Evolutionary conservation across 1,140 invertebrate genomes (phyloP).

Genomic region (Whitmania pigra): DNA sequence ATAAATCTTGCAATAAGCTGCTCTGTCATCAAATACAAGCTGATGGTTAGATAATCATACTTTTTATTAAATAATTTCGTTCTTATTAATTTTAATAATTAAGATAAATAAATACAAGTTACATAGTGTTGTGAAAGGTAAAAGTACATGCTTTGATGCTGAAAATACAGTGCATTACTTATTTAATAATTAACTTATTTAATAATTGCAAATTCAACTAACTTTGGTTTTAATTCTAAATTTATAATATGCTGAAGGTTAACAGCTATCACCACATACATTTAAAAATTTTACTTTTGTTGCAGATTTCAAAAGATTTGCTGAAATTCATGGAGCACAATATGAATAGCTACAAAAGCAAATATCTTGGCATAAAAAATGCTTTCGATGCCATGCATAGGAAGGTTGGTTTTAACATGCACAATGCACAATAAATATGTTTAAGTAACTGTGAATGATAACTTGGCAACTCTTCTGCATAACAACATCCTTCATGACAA

Average conservation of each 20-base stretch:
- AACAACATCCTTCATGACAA: background rate
- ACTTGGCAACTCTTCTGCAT: background rate
- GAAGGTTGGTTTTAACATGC: constrained; percentile 26
- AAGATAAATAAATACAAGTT: background rate
- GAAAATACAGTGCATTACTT: too few species aligned
- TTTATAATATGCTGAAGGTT: background rate
- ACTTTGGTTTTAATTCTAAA: background rate
- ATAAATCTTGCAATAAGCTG: background rate
- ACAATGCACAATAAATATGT: constrained; percentile 14
- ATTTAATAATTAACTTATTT: background rate
- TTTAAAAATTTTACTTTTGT: background rate
- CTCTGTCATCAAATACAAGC: background rate
- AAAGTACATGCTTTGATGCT: background rate
- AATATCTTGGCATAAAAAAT: background rate
- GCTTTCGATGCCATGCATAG: constrained; percentile 22
- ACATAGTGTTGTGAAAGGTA: background rate
- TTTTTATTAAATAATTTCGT: background rate
- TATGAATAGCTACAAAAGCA: background rate
- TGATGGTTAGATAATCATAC: background rate
- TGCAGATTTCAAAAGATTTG: background rate
- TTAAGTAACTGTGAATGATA: constrained; percentile 34
- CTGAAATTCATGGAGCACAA: background rate
- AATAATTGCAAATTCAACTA: background rate
- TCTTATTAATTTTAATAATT: too few species aligned
- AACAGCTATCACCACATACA: background rate